Evolutionary conservation across 2,113 vertebrate species (phyloP), one percentile per base, ranked within the genome.

Genomic region (Furnarius figulus): DNA sequence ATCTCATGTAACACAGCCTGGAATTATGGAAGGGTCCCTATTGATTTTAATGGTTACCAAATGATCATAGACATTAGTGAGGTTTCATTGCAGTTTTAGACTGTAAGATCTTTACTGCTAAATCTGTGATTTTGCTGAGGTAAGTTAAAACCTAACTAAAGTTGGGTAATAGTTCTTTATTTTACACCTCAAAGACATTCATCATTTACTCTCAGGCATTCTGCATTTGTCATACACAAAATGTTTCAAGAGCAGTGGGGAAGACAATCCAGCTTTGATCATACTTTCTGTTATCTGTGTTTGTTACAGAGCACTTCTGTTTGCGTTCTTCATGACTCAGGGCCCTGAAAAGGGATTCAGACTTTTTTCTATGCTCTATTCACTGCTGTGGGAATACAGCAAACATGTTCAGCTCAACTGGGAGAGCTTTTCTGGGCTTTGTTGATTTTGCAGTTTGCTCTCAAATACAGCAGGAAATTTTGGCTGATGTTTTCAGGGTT

Each of bases 401-500:
- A 92, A 74, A 89, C 1, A 0, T 65, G 23, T 15, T 85, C 31
- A 75, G 27, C 87, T 91, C 77, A 79, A 31, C 12, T 37, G 65
- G 77, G 58, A 55, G n/a, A 62, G 49, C 15, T 91, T 87, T 91
- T 52, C 74, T 53, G 21, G 14, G 15, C 6, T 85, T 89, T 89
- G 61, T 82, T 95, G 91, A 68, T 89, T 95, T 95, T 94, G 37
- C 2, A 18, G 31, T 89, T 89, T 89, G 70, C 46, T 68, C 65
- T 91, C 84, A 78, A 81, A 81, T 44, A 65, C 25, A 91, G 66
- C 53, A 78, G 62, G 49, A 92, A 72, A 79, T 56, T 72, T 78
- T 87, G 65, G 80, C 73, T 94, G 73, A 70, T 47, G 52, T 82
- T 92, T 89, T 91, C 35, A 87, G 61, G 20, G 44, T 82, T 81